Conservation (phyloP, 2,888 invertebrate species). For the Ichneumon xanthorius region DNA sequence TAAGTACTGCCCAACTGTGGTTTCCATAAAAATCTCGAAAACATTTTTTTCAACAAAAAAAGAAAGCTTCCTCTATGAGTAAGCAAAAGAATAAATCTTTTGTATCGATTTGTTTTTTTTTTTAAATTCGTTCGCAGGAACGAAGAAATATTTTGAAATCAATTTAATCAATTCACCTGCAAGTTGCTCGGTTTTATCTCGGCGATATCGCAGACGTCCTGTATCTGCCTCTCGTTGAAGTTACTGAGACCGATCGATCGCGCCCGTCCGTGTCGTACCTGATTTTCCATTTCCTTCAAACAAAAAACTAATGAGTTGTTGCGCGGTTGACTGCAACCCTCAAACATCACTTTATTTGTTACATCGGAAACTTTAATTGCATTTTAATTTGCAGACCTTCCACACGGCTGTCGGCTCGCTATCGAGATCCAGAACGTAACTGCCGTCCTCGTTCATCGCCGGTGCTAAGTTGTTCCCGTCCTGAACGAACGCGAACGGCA, state of each 20-base stretch:
- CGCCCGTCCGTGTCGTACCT: slow-evolving; percentile 88
- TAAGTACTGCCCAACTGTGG: too few relatives aligned
- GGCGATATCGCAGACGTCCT: slow-evolving; percentile 87
- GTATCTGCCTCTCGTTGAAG: slow-evolving; percentile 90
- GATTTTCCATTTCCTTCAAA: slow-evolving; percentile 89
- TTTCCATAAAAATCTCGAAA: too few relatives aligned
- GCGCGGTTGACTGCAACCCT: background rate
- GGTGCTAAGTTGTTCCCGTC: slow-evolving; percentile 87
- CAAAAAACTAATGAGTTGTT: slow-evolving; percentile 49
- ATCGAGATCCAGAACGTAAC: slow-evolving; percentile 87
- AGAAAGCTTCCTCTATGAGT: background rate
- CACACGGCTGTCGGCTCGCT: slow-evolving; percentile 90
- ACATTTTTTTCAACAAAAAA: background rate
- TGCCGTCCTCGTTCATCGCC: slow-evolving; percentile 86
- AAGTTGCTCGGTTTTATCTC: slow-evolving; percentile 90
- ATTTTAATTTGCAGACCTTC: slow-evolving; percentile 86
- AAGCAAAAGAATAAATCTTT: background rate
- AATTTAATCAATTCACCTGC: slow-evolving; percentile 83
- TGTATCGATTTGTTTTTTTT: background rate
- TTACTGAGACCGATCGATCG: slow-evolving; percentile 93
- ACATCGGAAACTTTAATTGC: background rate
- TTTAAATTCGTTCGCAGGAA: background rate
- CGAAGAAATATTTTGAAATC: background rate
- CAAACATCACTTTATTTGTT: background rate
- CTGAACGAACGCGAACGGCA: slow-evolving; percentile 89